These are phyloP conservation scores for Drosophila eohydei DNA, from an alignment of 2,888 invertebrate genomes.

Conservation along the genomic window DNA sequence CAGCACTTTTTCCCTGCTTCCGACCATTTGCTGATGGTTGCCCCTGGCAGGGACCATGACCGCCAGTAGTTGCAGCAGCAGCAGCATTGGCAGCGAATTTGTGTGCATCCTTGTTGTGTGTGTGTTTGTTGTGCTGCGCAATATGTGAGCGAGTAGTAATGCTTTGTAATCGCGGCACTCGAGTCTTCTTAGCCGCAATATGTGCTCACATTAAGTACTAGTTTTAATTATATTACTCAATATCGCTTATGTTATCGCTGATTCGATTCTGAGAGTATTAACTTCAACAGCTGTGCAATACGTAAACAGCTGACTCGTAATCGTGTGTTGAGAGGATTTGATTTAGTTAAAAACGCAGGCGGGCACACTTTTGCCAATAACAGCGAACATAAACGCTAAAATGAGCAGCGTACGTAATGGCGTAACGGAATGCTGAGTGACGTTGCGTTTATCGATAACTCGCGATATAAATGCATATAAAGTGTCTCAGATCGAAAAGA, in stretches of 20 bases:
- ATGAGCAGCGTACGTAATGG: not conserved
- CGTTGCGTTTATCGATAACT: conserved; percentile 40
- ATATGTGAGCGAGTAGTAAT: conserved; percentile 23
- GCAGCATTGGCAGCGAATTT: conserved; percentile 31
- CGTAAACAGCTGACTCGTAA: conserved; percentile 39
- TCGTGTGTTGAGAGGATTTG: not conserved
- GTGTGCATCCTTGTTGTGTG: conserved; percentile 51
- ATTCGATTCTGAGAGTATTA: conserved; percentile 58
- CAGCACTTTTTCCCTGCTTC: conserved; percentile 53
- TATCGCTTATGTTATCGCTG: conserved; percentile 70
- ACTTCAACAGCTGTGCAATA: conserved; percentile 49
- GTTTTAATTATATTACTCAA: conserved; percentile 72
- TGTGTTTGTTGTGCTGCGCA: conserved; percentile 44
- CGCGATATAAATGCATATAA: conserved; percentile 45
- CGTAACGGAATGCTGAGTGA: conserved; percentile 18
- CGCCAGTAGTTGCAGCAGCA: conserved; percentile 38
- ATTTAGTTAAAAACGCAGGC: not conserved
- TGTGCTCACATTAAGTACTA: conserved; percentile 58
- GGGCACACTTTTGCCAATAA: conserved; percentile 34
- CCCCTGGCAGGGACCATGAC: conserved; percentile 32
- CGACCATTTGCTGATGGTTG: conserved; percentile 39
- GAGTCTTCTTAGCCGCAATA: conserved; percentile 34
- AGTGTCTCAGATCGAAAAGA: conserved; percentile 55
- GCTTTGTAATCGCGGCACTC: conserved; percentile 42
- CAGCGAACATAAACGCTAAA: conserved; percentile 23